These are phyloP conservation scores for Barnardius zonarius DNA, from an alignment of 2,113 vertebrate species.

Conservation along the genomic window DNA sequence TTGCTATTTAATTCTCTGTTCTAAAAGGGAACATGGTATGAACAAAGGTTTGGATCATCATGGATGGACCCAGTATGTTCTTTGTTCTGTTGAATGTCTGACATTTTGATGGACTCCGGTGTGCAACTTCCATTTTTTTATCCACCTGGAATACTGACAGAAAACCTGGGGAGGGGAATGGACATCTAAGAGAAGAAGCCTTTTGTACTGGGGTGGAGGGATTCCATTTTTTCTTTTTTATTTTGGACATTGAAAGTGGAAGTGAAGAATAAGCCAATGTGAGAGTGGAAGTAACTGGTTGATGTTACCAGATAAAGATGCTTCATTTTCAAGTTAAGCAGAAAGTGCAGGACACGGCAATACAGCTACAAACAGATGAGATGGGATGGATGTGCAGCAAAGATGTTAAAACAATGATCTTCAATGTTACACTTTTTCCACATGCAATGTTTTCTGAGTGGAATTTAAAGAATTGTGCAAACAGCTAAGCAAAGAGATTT, in stretches of 20 bases:
- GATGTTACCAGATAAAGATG: neutral
- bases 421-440: constrained; percentile 21
- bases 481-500: constrained; percentile 35
- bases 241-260: neutral
- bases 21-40: neutral
- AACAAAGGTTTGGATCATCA: neutral
- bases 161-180: neutral
- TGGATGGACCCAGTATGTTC: neutral
- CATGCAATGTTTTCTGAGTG: neutral
- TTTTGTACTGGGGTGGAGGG: neutral
- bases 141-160: neutral
- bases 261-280: neutral
- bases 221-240: neutral
- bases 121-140: neutral
- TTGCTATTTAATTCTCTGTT: neutral
- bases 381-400: neutral
- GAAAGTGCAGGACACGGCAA: neutral
- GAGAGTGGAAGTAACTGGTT: neutral
- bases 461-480: neutral
- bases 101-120: neutral
- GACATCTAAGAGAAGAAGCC: neutral
- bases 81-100: neutral
- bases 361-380: constrained; percentile 12
- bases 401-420: neutral
- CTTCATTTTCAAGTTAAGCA: neutral